These are phyloP conservation scores for Pseudorhombus dupliciocellatus DNA, from an alignment of 2,113 vertebrate genomes.

Conservation along the genomic window DNA sequence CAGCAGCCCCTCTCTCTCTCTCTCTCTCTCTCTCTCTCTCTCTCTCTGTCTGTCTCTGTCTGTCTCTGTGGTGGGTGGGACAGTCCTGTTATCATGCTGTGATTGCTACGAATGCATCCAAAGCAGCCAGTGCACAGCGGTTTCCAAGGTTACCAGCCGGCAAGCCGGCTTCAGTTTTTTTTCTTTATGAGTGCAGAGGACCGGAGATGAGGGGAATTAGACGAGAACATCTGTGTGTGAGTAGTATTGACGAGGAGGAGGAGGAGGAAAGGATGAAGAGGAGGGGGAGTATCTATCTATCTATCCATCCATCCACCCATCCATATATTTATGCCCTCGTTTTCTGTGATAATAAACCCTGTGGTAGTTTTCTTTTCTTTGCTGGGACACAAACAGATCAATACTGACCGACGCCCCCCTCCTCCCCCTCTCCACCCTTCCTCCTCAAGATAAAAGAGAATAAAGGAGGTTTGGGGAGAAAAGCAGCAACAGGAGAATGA, in stretches of 20 bases:
- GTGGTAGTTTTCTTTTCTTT: background rate
- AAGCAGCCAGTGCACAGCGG: slow-evolving; percentile 21
- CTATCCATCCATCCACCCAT: too few species aligned
- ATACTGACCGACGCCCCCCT: slow-evolving; percentile 1
- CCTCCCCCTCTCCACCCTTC: background rate
- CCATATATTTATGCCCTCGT: too few species aligned
- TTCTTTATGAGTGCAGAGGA: slow-evolving; percentile 45
- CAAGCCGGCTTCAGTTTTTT: slow-evolving; percentile 31
- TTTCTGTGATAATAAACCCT: too few species aligned
- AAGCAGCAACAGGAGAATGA: slow-evolving; percentile 37
- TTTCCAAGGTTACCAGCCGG: slow-evolving; percentile 61
- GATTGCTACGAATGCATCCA: slow-evolving; percentile 51
- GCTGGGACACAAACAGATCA: slow-evolving; percentile 18
- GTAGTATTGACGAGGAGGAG: slow-evolving; percentile 7
- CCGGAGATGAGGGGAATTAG: slow-evolving; percentile 41
- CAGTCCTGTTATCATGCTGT: slow-evolving; percentile 21
- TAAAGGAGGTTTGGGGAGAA: slow-evolving; percentile 9
- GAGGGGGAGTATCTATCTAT: background rate
- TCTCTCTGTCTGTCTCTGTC: too few species aligned
- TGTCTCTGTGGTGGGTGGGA: slow-evolving; percentile 25
- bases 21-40: background rate
- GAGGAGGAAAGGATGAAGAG: background rate
- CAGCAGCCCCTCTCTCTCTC: slow-evolving; percentile 3
- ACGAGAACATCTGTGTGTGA: slow-evolving; percentile 53
- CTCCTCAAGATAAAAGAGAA: slow-evolving; percentile 9